Evolutionary conservation across 2,888 invertebrate species (phyloP), one percentile per base, ranked within the genome.

Genomic region (Drosophila nigritarsus): DNA sequence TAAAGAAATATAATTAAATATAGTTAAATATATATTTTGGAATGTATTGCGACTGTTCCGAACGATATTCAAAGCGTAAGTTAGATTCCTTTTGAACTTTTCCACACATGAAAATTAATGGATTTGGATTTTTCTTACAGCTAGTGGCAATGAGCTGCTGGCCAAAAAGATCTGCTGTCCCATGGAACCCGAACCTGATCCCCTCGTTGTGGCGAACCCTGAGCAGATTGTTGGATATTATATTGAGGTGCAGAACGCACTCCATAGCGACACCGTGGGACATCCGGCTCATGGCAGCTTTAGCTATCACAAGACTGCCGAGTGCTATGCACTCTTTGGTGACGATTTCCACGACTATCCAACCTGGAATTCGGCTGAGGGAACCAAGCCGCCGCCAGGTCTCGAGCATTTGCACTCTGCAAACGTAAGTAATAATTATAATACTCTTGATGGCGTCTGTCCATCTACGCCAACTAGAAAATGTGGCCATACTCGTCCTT

Each of bases 251-350:
- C 80, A 84, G 30, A 83, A 78, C 11, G 83, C 90, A 1, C 86
- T 92, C n/a, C 90, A 87, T 48, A 85, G 83, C 24, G 79, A 89
- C 27, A 82, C 80, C 0, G 53, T 65, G 0, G 91, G 84, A 0
- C 90, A 91, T 69, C 92, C 92, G 24, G 54, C 78, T 7, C 75
- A 75, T 20, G 89, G 83, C 18, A 87, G 83, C 29, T 61, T 69
- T 0, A 90, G 89, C 24, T 91, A 91, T 38, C 87, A 81, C 65
- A 85, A 90, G 71, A 90, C 91, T 0, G 92, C 93, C 8, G 92
- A 93, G 67, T 87, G 90, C 6, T 93, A 92, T 66, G 91, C 91
- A 0, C 45, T 92, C 1, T 80, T 72, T 49, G 91, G 91, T 2
- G 82, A 87, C 15, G 62, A 82, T 18, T 89, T 87, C 38, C 50